Base-by-base conservation (phyloP, 2,113 vertebrate genomes). In the Nycticebus coucang region DNA sequence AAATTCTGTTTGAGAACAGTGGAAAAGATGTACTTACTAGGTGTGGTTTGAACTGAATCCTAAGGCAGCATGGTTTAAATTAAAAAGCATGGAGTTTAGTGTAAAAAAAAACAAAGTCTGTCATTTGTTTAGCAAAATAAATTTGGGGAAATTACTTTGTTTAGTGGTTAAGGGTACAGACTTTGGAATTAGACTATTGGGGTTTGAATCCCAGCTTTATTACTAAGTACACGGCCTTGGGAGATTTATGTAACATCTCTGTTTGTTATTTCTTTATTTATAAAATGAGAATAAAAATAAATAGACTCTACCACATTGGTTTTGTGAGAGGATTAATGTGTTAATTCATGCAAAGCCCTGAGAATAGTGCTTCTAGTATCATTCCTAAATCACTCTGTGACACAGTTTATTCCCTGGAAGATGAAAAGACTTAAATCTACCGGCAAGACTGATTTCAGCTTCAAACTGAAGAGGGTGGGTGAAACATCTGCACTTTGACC, bases 221-320 rank as follows among this genome's bases (percentile, higher is more conserved):
- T 62, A 68, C 6, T 22, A 26, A 45, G 1, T 55, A 2, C 78
- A 17, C 21, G 35, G 37, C 35, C 14, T 82, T 64, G 28, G 9
- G 4, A 9, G 62, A 41, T 60, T 41, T 33, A 60, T 60, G 53
- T 30, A 35, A 41, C 18, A 53, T 71, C 53, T 79, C n/a, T 92
- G 12, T 37, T 60, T 59, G 41, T 94, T 86, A 62, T 78, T 82
- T 83, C 9, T 90, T 90, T 10, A 15, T 57, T 80, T 95, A 53
- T 21, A 69, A 83, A 77, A 50, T 50, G 30, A 77, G 7, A 30
- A 62, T 28, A 41, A 66, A 86, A 66, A 55, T 18, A 68, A 89
- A 21, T n/a, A 89, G 50, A 41, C 28, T 15, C 37, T 28, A 15
- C 10, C 4, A 17, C 13, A 1, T 13, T 55, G 57, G 11, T 74